Evolutionary conservation across 23 tunicate genomes (phyloP), one percentile per base, ranked within the genome.

Genomic region (Styela plicata): DNA sequence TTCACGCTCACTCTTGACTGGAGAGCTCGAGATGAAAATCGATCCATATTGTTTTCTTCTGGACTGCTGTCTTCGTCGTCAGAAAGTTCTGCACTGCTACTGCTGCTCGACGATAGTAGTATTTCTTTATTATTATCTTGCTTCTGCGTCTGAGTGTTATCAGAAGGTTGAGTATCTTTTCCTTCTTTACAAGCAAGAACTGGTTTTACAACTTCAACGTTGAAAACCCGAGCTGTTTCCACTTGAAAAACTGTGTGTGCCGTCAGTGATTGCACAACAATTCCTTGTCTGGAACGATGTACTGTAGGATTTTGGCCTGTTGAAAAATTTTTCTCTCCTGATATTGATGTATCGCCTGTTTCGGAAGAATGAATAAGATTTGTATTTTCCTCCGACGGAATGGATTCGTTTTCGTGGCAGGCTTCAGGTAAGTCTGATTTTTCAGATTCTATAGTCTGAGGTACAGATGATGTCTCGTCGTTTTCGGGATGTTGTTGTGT

Each of bases 1-100:
- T 83, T 86, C 33, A 91, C 97, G 62, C 87, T 87, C 2, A 89
- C 89, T 13, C 73, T 62, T 77, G 53, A 36, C 23, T 34, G 80
- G 32, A 79, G 69, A n/a, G 31, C 53, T 32, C 97, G 74, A 68
- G 77, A 74, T 31, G 91, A 37, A n/a, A 62, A 36, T 21, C 84
- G 71, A 67, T 71, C 68, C 74, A 83, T 80, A 30, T 82, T 83
- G 69, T 73, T 86, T 83, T 70, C 69, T 33, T 83, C 90, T 52
- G 74, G 83, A 1, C 86, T 90, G 63, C 29, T 21, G 34, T 79
- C 85, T 32, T 27, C 66, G 57, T 44, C 57, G 57, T 44, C 57
- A 44, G 57, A 44, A 44, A 44, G 57, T 13, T 44, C 57, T 44
- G 57, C 57, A 44, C 57, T 44, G 57, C 57, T 44, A 18, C 30